Evolutionary conservation across 2,797 vertebrate genomes (phyloP).

Genomic region (Fundulus diaphanus): DNA sequence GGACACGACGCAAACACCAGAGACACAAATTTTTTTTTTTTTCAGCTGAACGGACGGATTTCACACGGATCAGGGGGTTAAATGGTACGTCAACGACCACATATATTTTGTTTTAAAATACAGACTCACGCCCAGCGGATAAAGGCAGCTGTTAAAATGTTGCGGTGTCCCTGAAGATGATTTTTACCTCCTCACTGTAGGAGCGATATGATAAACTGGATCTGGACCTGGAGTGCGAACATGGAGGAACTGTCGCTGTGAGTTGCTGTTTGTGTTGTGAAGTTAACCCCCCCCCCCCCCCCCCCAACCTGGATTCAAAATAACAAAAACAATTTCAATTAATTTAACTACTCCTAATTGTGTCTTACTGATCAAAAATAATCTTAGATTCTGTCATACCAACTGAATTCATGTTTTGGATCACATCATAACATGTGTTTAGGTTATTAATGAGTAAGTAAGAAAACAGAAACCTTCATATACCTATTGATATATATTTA

Average conservation of each 20-base stretch:
- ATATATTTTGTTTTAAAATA: neutral
- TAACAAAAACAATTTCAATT: neutral
- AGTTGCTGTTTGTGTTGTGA: slow-evolving; percentile 30
- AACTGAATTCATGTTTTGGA: neutral
- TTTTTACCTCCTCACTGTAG: slow-evolving; percentile 27
- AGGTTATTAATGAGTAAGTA: neutral
- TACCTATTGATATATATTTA: neutral
- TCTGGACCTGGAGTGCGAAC: slow-evolving; percentile 66
- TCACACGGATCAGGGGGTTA: neutral
- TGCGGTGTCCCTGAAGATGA: no score
- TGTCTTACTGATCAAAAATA: neutral
- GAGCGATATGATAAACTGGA: slow-evolving; percentile 61
- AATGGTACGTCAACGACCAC: slow-evolving; percentile 43
- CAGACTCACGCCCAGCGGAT: neutral
- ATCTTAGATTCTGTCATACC: no score
- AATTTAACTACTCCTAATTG: neutral
- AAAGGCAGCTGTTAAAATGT: neutral
- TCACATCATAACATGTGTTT: neutral
- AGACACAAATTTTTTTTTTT: neutral
- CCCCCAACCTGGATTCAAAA: neutral
- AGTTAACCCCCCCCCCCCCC: no score
- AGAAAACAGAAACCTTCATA: neutral
- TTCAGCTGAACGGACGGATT: neutral
- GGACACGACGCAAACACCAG: neutral
- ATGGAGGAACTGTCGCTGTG: slow-evolving; percentile 49